Conservation (phyloP, 2,797 vertebrate species). For the Mormyrus proboscirostris region DNA sequence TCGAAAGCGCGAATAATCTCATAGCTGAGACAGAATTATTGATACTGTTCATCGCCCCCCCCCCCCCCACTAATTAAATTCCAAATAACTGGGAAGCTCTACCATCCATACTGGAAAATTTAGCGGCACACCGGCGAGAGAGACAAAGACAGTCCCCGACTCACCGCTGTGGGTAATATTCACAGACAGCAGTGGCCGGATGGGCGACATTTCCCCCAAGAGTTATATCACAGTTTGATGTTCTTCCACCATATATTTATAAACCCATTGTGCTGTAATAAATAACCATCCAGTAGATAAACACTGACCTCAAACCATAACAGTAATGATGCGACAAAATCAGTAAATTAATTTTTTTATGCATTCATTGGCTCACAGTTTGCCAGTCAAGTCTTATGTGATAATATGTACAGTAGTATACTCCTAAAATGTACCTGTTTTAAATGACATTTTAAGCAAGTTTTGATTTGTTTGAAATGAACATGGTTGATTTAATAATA, state of each 20-base stretch:
- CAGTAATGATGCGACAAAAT: not conserved
- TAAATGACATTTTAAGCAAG: not conserved
- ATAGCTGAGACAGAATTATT: slow-evolving; percentile 73
- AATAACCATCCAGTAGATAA: not conserved
- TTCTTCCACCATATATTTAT: not conserved
- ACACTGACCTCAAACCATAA: not conserved
- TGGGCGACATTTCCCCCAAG: slow-evolving; percentile 4
- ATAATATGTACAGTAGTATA: not conserved
- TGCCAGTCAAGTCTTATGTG: not conserved
- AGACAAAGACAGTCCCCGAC: slow-evolving; percentile 45
- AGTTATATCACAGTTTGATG: not conserved
- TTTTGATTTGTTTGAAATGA: not conserved
- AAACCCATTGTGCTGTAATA: not conserved
- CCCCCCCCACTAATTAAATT: slow-evolving; percentile 66
- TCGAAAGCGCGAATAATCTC: slow-evolving; percentile 70
- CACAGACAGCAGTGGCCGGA: not conserved
- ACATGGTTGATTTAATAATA: not conserved
- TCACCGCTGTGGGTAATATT: not conserved
- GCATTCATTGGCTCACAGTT: not conserved
- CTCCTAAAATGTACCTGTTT: not conserved
- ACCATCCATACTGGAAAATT: slow-evolving; percentile 64
- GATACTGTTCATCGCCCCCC: slow-evolving; percentile 75
- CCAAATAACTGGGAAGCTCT: slow-evolving; percentile 64
- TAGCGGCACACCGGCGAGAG: slow-evolving; percentile 55
- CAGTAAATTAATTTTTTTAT: not conserved